phyloP scores from a whole-genome alignment of 2,888 invertebrate species.

The Lymantria dispar region DNA sequence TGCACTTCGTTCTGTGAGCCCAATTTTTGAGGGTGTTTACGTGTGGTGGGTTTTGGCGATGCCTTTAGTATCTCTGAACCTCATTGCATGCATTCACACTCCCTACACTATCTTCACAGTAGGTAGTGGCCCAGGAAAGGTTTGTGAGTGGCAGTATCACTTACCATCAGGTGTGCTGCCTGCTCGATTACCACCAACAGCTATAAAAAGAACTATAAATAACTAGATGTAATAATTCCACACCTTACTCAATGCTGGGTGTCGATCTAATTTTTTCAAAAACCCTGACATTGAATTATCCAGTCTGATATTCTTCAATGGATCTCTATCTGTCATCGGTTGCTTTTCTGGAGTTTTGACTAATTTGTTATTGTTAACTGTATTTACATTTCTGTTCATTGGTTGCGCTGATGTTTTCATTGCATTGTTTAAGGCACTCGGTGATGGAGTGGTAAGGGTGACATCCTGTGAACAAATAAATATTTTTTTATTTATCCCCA shows the following conservation, averaged over 20 bases:
- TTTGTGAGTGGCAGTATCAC: too few species aligned
- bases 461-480: conserved; percentile 46
- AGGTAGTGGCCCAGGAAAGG: too few species aligned
- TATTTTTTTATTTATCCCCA: too few species aligned
- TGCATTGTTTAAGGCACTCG: conserved; percentile 36
- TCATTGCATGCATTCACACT: too few species aligned
- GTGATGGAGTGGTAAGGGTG: conserved; percentile 26
- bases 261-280: conserved; percentile 40
- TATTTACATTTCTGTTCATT: conserved; percentile 25
- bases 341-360: conserved; percentile 43
- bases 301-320: conserved; percentile 48
- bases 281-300: conserved; percentile 48
- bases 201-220: too few species aligned
- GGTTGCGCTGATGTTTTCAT: conserved; percentile 44
- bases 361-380: conserved; percentile 26
- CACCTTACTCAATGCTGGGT: conserved; percentile 35
- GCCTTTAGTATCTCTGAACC: too few species aligned
- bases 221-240: conserved; percentile 4
- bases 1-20: too few species aligned
- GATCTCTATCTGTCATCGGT: conserved; percentile 43
- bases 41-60: too few species aligned
- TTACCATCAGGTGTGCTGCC: too few species aligned
- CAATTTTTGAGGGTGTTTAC: too few species aligned
- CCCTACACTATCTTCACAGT: too few species aligned
- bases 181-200: too few species aligned